Conservation (phyloP, 2,888 invertebrate species). For the Andrena dorsata region DNA sequence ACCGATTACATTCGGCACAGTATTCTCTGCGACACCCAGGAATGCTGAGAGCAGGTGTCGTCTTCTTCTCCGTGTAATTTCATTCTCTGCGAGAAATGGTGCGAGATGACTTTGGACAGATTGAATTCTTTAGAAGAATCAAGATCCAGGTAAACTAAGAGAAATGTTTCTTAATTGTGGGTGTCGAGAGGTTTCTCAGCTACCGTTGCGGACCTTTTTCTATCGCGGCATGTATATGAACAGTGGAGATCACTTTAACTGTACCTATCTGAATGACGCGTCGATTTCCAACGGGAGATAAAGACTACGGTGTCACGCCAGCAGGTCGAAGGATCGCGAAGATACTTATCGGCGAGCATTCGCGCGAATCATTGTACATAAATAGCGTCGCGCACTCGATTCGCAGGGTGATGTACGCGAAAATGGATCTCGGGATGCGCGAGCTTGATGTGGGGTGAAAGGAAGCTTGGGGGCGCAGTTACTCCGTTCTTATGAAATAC, state of each 20-base stretch:
- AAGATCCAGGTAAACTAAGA: no score
- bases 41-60: neutral
- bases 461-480: neutral
- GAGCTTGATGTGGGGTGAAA: neutral
- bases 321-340: neutral
- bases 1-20: neutral
- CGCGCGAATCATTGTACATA: constrained; percentile 1
- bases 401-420: neutral
- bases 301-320: no score
- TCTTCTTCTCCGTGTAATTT: constrained; percentile 22
- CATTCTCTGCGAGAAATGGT: neutral
- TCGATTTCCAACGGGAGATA: no score
- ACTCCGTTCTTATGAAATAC: neutral
- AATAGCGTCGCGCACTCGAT: constrained; percentile 5
- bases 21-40: neutral
- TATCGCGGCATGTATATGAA: no score
- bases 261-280: no score
- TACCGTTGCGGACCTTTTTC: no score
- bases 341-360: neutral
- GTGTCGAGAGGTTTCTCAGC: no score
- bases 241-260: no score
- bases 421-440: constrained; percentile 19
- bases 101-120: neutral
- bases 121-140: no score
- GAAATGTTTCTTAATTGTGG: no score